Evolutionary conservation across 1,140 invertebrate genomes (phyloP), one percentile per base, ranked within the genome.

Genomic region (Batillaria attramentaria): DNA sequence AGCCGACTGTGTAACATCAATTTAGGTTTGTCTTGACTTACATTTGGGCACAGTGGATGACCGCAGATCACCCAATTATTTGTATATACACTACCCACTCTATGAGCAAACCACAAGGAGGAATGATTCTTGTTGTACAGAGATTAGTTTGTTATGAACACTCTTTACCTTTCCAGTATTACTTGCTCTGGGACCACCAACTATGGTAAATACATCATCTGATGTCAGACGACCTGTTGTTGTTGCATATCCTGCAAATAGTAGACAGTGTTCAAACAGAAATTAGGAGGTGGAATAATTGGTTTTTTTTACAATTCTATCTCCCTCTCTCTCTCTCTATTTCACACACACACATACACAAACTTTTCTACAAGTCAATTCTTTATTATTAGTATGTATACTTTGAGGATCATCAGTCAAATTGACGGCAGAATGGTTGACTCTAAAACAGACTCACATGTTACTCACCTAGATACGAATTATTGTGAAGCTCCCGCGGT

Each of bases 391-490:
- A 37, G 6, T 18, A 69, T 35, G 16, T 33, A 1, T 37, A 10
- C 10, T 16, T 37, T 1, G 24, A 69, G 39, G 10, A 31, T 13
- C 10, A 31, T 37, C 10, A 13, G 46, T 50, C 46, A 13, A 50
- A 13, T 50, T 50, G 10, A 50, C 46, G n/a, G n/a, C n/a, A n/a
- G n/a, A n/a, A n/a, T n/a, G n/a, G n/a, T n/a, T n/a, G n/a, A n/a
- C n/a, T n/a, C n/a, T n/a, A n/a, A n/a, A n/a, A n/a, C n/a, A n/a
- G n/a, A n/a, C n/a, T n/a, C n/a, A n/a, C n/a, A 50, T 24, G n/a
- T 20, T 68, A 50, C 76, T 75, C 20, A 82, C 81, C 80, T 41
- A 82, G 68, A 68, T 84, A 84, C 37, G 80, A 84, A 39, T 80
- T 76, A 42, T 75, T 79, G n/a, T 80, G 46, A 46, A 41, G 10